Evolutionary conservation across 2,888 invertebrate genomes (phyloP).

Genomic region (Xestia rhomboidea): DNA sequence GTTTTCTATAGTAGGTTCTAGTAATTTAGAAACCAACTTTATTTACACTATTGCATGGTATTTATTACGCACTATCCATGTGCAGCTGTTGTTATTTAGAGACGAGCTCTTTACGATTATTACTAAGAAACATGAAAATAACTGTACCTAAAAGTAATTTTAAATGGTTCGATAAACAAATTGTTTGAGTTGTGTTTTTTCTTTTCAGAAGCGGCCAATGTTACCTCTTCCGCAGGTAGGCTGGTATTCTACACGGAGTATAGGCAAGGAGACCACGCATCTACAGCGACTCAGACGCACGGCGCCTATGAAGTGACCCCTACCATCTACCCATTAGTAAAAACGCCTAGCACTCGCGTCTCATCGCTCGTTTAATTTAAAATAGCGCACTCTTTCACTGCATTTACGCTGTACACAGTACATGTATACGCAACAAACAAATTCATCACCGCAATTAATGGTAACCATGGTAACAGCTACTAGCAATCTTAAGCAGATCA

Average conservation of each 20-base stretch:
- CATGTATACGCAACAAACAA: not conserved
- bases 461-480: not conserved
- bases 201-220: conserved; percentile 46
- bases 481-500: not conserved
- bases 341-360: not conserved
- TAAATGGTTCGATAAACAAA: not conserved
- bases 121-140: not conserved
- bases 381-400: not conserved
- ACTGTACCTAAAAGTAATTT: not conserved
- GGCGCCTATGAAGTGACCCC: conserved; percentile 81
- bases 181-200: not conserved
- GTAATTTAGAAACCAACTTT: not conserved
- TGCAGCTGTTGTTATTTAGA: too few relatives aligned
- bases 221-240: conserved; percentile 75
- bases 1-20: not conserved
- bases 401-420: not conserved
- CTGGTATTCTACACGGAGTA: conserved; percentile 78
- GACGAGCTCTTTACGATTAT: not conserved
- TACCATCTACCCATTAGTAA: conserved; percentile 12
- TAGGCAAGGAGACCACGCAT: conserved; percentile 76
- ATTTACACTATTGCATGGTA: not conserved
- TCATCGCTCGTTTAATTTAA: conserved; percentile 6
- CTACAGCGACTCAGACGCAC: conserved; percentile 82
- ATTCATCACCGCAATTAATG: not conserved
- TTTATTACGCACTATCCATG: too few relatives aligned